These are phyloP conservation scores for Mus musculus DNA, from an alignment of 2,113 vertebrate species.

Conservation along the genomic window GRCm39 chr11:52190501-52191000, in stretches of 20 bases:
- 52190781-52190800: neutral
- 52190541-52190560: conserved; percentile 67
- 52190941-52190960: neutral
- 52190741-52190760: neutral
- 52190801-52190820: neutral
- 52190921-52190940: neutral
- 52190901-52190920: neutral
- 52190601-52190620: conserved; percentile 75
- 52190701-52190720: conserved; percentile 28
- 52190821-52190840: conserved; percentile 64
- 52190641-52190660: neutral
- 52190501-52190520: neutral
- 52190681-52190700: conserved; percentile 17
- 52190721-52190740: conserved; percentile 2
- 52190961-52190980: neutral
- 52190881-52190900: neutral
- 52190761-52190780: neutral
- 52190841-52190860: conserved; percentile 29
- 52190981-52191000: neutral
- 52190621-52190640: conserved; percentile 62
- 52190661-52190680: conserved; percentile 2
- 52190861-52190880: conserved; percentile 24
- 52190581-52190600: conserved; percentile 24
- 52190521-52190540: conserved; percentile 14
- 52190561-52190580: neutral